Conservation (phyloP, 64 coral and sea anemone genomes). For the Orbicella faveolata region DNA sequence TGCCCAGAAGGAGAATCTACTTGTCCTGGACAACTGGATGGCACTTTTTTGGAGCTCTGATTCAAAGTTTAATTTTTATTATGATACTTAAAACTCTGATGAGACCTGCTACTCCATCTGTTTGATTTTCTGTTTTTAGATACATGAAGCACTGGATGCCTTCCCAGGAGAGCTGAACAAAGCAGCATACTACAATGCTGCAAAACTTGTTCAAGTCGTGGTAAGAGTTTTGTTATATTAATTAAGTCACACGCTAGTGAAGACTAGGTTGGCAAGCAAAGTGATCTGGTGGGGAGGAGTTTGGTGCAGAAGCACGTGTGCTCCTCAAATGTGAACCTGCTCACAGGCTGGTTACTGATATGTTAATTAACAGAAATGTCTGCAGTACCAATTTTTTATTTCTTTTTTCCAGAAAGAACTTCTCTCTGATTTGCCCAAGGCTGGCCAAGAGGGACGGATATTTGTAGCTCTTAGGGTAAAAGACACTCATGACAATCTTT, state of each 20-base stretch:
- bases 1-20: no score
- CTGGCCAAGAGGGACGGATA: conserved; percentile 91
- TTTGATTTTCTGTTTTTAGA: conserved; percentile 41
- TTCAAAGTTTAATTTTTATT: no score
- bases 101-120: background rate
- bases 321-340: no score
- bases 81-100: background rate
- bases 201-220: conserved; percentile 65
- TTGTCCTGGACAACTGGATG: no score
- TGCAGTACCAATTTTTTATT: background rate
- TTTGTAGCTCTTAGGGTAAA: conserved; percentile 74
- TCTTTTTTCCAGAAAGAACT: conserved; percentile 63
- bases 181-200: conserved; percentile 75
- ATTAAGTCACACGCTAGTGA: no score
- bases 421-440: conserved; percentile 68
- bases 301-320: no score
- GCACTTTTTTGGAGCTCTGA: no score
- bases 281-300: no score
- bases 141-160: conserved; percentile 73
- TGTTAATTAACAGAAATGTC: background rate
- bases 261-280: no score
- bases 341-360: no score
- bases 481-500: no score
- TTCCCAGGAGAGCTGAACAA: conserved; percentile 70
- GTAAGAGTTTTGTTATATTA: conserved; percentile 39